Evolutionary conservation across 2,113 vertebrate genomes (phyloP), one percentile per base, ranked within the genome.

Genomic region (Pheucticus melanocephalus): DNA sequence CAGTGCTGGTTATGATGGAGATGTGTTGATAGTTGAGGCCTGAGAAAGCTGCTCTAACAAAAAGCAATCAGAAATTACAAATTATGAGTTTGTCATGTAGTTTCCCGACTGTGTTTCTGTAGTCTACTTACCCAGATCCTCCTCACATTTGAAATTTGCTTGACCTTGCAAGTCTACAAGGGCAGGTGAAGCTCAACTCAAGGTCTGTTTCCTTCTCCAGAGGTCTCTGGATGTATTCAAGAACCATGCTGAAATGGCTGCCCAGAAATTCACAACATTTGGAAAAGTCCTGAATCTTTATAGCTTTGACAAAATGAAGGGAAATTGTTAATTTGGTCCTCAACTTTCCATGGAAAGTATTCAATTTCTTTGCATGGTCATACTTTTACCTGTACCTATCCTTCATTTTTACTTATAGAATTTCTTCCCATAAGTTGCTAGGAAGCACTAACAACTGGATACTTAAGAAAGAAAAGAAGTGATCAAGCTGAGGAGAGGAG

Each of bases 261-360:
- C 86, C 51, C 39, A 86, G 51, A 77, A 81, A 94, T 66, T 83
- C 39, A 27, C 50, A 66, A 65, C 17, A 68, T 94, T 91, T 90
- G 61, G 33, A 95, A 64, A 8, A 73, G 22, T 53, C 44, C 44
- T 72, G 44, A 57, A 71, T 48, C 27, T 64, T 80, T 73, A 70
- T 31, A 37, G 17, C 24, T 81, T 78, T 88, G 64, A 37, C 64
- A 53, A 7, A 61, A 10, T 3, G 4, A 66, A 37, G 35, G 12
- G 86, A 22, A 86, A 80, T 83, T 91, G 77, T 84, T 94, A 92
- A 70, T 91, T 92, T 95, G 40, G 40, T 57, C 28, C 8, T 88
- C 71, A 94, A 23, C 72, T 95, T 89, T 89, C 77, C 39, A 83
- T 10, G 22, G 48, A 86, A 81, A 87, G 16, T 85, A 65, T 71